Conservation (phyloP, 2,888 invertebrate genomes). For the Spodoptera exigua region DNA sequence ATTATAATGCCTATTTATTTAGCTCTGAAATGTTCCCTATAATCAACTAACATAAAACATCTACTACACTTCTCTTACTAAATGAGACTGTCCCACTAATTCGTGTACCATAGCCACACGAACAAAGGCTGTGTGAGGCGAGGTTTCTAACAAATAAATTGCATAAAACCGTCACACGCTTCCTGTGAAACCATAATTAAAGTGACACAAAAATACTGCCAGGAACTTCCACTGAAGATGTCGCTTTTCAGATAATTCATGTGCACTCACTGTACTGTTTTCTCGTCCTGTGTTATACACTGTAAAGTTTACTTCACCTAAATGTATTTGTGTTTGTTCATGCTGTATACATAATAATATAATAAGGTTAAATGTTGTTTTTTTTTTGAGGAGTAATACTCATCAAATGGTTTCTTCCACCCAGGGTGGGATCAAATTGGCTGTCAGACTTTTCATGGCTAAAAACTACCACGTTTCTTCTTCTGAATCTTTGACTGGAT, state of each 20-base stretch:
- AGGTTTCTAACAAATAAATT: conserved; percentile 66
- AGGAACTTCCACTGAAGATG: conserved; percentile 43
- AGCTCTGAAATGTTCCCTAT: too few species aligned
- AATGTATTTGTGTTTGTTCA: too few species aligned
- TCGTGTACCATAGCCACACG: conserved; percentile 54
- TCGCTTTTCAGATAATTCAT: conserved; percentile 31
- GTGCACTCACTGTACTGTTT: conserved; percentile 22
- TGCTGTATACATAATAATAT: too few species aligned
- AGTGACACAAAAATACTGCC: conserved; percentile 69
- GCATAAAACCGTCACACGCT: conserved; percentile 62
- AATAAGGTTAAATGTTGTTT: too few species aligned
- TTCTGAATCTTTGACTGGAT: too few species aligned
- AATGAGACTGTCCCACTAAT: conserved; percentile 53
- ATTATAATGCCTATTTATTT: too few species aligned
- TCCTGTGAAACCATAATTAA: conserved; percentile 72
- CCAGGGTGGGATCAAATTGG: too few species aligned
- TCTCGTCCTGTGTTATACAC: conserved; percentile 8
- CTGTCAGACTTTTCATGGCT: too few species aligned
- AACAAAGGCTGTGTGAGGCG: conserved; percentile 46
- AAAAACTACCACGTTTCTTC: too few species aligned
- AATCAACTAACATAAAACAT: background rate
- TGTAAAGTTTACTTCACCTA: background rate
- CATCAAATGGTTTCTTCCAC: too few species aligned
- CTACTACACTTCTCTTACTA: conserved; percentile 14
- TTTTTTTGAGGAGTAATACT: too few species aligned